Evolutionary conservation across 1,140 invertebrate species (phyloP), one percentile per base, ranked within the genome.

Genomic region (Elysia chlorotica): DNA sequence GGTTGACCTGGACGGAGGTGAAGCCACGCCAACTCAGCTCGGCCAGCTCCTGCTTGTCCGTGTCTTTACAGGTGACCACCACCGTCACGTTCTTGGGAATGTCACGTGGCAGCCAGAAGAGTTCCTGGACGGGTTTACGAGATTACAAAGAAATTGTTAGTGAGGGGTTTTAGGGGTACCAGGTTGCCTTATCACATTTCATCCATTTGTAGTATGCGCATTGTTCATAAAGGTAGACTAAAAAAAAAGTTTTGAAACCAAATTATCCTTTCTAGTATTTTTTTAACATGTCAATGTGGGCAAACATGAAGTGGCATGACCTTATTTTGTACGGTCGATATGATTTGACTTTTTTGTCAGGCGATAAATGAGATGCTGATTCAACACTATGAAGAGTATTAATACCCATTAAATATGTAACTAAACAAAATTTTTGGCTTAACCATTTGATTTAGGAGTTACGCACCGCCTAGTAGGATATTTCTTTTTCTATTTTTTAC

Each of bases 41-140:
- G 28, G 65, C 71, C 21, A 73, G 30, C 2, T 41, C 36, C 6
- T 65, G 30, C 14, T 14, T 65, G 19, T 73, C 71, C 1, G 17
- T 56, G 30, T 65, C 71, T 65, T 35, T 33, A 38, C 41, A 62
- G 2, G 71, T 37, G 10, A 37, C 62, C 2, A 73, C 53, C 28
- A 73, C 30, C 23, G 28, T 65, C 25, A 73, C 71, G 31, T 54
- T 56, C 1, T 36, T 31, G 2, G 71, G 53, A 5, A 56, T 31
- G 19, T 25, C 21, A 19, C 19, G 2, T 1, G 61, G 71, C n/a
- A 73, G 35, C 71, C 71, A 73, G 62, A 62, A 73, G 41, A 73
- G n/a, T n/a, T n/a, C n/a, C n/a, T n/a, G n/a, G n/a, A 28, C 28
- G 71, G 62, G 61, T 73, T n/a, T 17, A 36, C 28, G 21, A n/a